These are phyloP conservation scores for Aphelenchoides avenae DNA, from an alignment of 1,140 invertebrate species.

Conservation along the genomic window DNA sequence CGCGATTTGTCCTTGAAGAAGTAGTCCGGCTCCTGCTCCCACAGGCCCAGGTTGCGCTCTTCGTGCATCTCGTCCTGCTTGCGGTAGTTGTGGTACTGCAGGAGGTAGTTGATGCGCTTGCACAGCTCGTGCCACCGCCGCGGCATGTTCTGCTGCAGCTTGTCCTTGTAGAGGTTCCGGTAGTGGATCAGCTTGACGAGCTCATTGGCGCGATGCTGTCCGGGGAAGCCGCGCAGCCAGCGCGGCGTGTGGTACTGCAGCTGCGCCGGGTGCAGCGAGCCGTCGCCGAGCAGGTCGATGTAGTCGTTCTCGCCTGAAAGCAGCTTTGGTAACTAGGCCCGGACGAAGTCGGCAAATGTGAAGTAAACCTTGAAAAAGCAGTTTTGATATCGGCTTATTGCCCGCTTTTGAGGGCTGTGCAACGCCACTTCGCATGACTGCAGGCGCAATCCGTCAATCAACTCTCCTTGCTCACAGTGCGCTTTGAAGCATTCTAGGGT, in stretches of 20 bases:
- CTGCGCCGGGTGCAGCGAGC: constrained; percentile 55
- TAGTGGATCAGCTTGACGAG: constrained; percentile 58
- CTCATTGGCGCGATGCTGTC: constrained; percentile 55
- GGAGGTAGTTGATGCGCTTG: constrained; percentile 56
- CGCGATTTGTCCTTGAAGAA: constrained; percentile 56
- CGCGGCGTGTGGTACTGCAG: constrained; percentile 55
- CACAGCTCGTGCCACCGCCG: constrained; percentile 55
- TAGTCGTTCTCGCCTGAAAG: constrained; percentile 58
- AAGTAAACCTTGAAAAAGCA: no score
- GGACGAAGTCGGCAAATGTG: no score
- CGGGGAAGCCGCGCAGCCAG: constrained; percentile 58
- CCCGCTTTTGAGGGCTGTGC: no score
- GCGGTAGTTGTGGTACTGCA: constrained; percentile 58
- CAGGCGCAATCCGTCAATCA: no score
- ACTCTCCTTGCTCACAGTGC: no score
- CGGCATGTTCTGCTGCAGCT: constrained; percentile 51
- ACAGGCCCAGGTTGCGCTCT: constrained; percentile 52
- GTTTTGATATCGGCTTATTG: no score
- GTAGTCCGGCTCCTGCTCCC: constrained; percentile 58
- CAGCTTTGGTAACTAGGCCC: no score
- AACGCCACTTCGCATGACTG: no score
- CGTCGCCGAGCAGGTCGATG: constrained; percentile 50
- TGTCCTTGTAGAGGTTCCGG: constrained; percentile 54
- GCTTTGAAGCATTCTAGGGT: no score
- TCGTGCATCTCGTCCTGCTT: constrained; percentile 52